Evolutionary conservation across 2,888 invertebrate species (phyloP), one percentile per base, ranked within the genome.

Genomic region (Ecdyonurus torrentis): DNA sequence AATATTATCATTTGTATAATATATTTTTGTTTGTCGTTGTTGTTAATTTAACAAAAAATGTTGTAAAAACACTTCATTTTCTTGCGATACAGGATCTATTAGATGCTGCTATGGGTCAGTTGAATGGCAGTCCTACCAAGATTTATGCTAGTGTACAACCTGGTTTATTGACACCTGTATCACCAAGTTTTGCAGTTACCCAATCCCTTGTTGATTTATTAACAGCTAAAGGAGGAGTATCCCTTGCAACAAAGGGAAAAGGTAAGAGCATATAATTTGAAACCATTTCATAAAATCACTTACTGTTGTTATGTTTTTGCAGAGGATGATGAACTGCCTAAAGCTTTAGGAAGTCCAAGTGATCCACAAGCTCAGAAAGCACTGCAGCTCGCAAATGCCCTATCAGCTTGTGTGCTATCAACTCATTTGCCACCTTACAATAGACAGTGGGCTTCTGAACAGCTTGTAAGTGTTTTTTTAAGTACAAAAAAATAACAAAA

Each of bases 391-490:
- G 78, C 82, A 52, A 81, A 83, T 71, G 81, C 83, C 2, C 70
- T 83, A 60, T 77, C 82, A 2, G 80, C 82, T 1, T 83, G 81
- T 71, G 75, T 82, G 15, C 72, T 83, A 65, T 82, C 83, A 0
- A 75, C 76, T 22, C 74, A 77, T 60, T 73, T 82, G n/a, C 73
- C 76, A 55, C 72, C 77, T 18, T 72, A 72, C 24, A 76, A 79
- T 67, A 75, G 81, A 37, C 80, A 82, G 69, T 84, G 83, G 84
- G 81, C 83, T 0, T 76, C 79, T 1, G 79, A 81, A 65, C 82
- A 83, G 70, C 72, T 84, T 65, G 81, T 81, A 69, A 74, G 75
- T 64, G 25, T n/a, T n/a, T n/a, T n/a, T n/a, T n/a, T n/a, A n/a
- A n/a, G n/a, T n/a, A n/a, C n/a, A n/a, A n/a, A n/a, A n/a, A n/a